Percentiles rank a stretch among this genome's conserved stretches.
Conservation (phyloP, 2,113 vertebrate genomes). For the Laterallus jamaicensis region DNA sequence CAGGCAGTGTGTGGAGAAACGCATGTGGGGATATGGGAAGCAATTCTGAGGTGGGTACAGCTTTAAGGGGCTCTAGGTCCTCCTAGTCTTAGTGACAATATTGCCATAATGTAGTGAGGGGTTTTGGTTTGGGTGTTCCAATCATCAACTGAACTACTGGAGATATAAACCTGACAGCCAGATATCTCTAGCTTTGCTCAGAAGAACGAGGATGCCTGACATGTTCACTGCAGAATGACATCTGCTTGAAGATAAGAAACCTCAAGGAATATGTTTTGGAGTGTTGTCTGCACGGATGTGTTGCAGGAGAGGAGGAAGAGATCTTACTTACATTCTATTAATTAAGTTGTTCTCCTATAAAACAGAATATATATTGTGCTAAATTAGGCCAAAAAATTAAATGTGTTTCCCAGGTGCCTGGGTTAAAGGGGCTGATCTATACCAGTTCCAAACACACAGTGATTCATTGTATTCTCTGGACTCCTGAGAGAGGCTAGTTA, state of each 20-base stretch:
- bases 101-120: not conserved
- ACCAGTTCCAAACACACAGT: not conserved
- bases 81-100: not conserved
- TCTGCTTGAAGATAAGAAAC: conserved; percentile 1
- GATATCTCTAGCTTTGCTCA: not conserved
- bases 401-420: not conserved
- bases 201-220: not conserved
- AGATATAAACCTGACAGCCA: not conserved
- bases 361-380: not conserved
- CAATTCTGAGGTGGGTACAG: not conserved
- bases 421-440: not conserved
- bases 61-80: not conserved
- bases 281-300: not conserved
- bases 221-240: not conserved
- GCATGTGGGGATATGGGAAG: accelerated
- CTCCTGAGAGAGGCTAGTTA: not conserved
- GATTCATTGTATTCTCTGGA: not conserved
- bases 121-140: not conserved
- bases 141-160: not conserved
- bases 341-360: conserved; percentile 5
- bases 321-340: not conserved
- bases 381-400: not conserved
- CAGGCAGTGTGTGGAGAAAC: not conserved
- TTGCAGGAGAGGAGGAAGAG: not conserved
- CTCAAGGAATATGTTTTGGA: not conserved